Evolutionary conservation across 1,140 invertebrate genomes (phyloP), one percentile per base, ranked within the genome.

Genomic region (Drosophila nebulosa): DNA sequence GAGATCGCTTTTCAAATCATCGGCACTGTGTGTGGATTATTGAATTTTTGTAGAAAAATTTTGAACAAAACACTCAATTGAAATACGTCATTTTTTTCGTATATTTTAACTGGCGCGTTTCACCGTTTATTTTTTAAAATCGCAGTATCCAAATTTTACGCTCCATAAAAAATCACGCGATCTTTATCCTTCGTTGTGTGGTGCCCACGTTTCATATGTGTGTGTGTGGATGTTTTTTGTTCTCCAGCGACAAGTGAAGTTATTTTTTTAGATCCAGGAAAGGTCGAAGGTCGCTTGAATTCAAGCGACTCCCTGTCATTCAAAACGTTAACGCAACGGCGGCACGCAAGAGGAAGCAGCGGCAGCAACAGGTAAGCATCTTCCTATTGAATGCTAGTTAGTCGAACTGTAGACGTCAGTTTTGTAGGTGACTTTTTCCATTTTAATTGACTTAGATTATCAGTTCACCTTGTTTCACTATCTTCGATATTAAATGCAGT

Each of bases 71-170:
- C 63, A 73, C 21, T 51, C 72, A 57, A 51, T 64, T 67, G 35
- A 72, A 85, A 79, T 65, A 79, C 76, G 76, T 85, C 79, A 84
- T 68, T 32, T 51, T 27, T n/a, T 69, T 30, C 18, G 18, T 30
- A 18, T 12, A 50, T 18, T 56, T 55, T 73, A 56, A 46, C 30
- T 50, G 22, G 30, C 63, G 69, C 27, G 26, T 64, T 18, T 22
- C 39, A 36, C 26, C 56, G 24, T 9, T 46, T 55, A 22, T 1
- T 46, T 57, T 30, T 30, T 30, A 0, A 30, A 52, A 64, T 69
- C 58, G 30, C 22, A 66, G 52, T n/a, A 53, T 58, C 9, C 7
- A 64, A 58, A 73, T 56, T 72, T 3, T 3, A 9, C n/a, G 10
- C 14, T 16, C 10, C 6, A 46, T 14, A 21, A 9, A 22, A 50